Percentiles rank a stretch among this genome's conserved stretches.
These are phyloP conservation scores for Procambarus virginalis DNA, from an alignment of 1,140 invertebrate species.

Conservation along the genomic window DNA sequence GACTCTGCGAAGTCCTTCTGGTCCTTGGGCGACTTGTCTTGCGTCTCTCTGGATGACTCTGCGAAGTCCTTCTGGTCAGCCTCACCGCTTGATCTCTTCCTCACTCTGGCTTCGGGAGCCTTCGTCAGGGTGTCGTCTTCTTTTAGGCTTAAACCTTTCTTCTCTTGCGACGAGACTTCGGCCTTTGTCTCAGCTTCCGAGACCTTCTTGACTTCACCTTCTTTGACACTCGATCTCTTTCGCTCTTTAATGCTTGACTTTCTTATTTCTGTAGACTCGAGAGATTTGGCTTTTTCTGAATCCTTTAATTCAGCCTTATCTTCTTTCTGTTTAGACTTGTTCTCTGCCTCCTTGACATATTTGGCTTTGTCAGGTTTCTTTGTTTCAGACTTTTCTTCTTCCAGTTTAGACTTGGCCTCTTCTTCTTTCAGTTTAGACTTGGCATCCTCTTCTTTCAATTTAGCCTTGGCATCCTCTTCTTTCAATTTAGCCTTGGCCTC, in stretches of 20 bases:
- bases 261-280: not conserved
- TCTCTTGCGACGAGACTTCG: not conserved
- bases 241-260: not conserved
- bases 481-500: too few relatives aligned
- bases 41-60: not conserved
- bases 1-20: not conserved
- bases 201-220: slow-evolving; percentile 1
- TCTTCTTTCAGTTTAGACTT: not conserved
- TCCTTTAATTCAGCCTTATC: not conserved
- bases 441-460: too few relatives aligned
- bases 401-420: not conserved
- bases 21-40: not conserved
- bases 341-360: not conserved
- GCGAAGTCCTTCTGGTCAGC: not conserved
- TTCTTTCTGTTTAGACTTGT: not conserved
- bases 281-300: slow-evolving; percentile 4
- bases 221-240: slow-evolving; percentile 40
- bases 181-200: too few relatives aligned
- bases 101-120: not conserved
- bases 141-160: not conserved
- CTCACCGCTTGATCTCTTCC: slow-evolving; percentile 6
- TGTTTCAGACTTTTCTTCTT: not conserved
- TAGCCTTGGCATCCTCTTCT: too few relatives aligned
- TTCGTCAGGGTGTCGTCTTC: not conserved
- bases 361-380: not conserved